Conservation (phyloP, 2,888 invertebrate genomes). For the Nyleta sp. region DNA sequence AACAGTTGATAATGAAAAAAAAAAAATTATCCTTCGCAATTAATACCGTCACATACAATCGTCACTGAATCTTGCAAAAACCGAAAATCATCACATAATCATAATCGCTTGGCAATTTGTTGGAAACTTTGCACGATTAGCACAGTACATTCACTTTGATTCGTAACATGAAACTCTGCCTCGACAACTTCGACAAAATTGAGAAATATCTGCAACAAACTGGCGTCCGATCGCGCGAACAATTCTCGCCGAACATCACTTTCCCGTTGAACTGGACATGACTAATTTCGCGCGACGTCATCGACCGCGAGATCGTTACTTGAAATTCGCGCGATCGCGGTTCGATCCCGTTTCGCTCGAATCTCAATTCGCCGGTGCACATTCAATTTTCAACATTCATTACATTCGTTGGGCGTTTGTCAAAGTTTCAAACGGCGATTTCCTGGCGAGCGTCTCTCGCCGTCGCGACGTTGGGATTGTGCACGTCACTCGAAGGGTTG, state of each 20-base stretch:
- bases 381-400: conserved; percentile 34
- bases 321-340: not conserved
- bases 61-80: no score
- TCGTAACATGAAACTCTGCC: conserved; percentile 5
- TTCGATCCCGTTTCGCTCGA: not conserved
- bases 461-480: conserved; percentile 62
- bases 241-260: conserved; percentile 28
- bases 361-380: not conserved
- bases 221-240: no score
- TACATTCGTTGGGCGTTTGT: conserved; percentile 44
- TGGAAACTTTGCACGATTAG: conserved; percentile 8
- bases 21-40: no score
- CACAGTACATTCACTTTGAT: conserved; percentile 24
- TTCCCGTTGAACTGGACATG: conserved; percentile 18
- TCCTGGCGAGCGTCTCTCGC: conserved; percentile 60
- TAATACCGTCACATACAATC: no score
- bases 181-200: not conserved
- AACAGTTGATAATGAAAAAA: no score
- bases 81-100: conserved; percentile 7
- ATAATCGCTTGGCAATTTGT: conserved; percentile 3
- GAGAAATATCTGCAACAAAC: no score
- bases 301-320: conserved; percentile 5
- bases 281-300: conserved; percentile 10
- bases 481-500: conserved; percentile 62
- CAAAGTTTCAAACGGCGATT: conserved; percentile 59